Evolutionary conservation across 2,888 invertebrate species (phyloP), one percentile per base, ranked within the genome.

Genomic region (Pachydiplax longipennis): DNA sequence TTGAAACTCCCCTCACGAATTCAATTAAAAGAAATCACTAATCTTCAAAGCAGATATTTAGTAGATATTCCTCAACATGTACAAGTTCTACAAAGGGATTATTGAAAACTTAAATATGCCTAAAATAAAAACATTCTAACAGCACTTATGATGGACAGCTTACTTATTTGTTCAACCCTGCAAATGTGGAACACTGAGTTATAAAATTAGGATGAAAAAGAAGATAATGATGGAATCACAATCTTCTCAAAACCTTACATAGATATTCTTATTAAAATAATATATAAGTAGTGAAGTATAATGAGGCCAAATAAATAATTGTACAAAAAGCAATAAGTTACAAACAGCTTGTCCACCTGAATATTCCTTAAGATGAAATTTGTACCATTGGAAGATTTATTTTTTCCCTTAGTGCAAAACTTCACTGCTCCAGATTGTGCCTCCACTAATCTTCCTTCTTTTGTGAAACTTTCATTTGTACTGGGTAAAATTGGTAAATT

Each of bases 361-460:
- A 87, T 87, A 13, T 87, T 87, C 65, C 61, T 87, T 37, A 37
- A 61, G 87, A 87, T 87, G 87, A 87, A 87, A 87, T 87, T 87
- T 87, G 87, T 87, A 87, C 37, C 87, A 15, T 61, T 87, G 31
- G 61, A 58, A 61, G 87, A 61, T 61, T 87, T 87, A 37, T 31
- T 22, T n/a, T 61, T 87, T 4, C 87, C n/a, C 48, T 87, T 87
- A 12, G 22, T 35, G 12, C 61, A 87, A 10, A 61, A 87, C 31
- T 37, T 87, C 22, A 15, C 37, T 37, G 87, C 10, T 65, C 4
- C 58, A 83, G 35, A 48, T 58, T 15, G 0, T 61, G 13, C 18
- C 31, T 87, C 18, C 12, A 40, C 37, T 65, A 37, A 73, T 73
- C 73, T 73, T 73, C 73, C 73, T 73, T 73, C 25, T 0, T 87